Conservation (phyloP, 2,113 vertebrate genomes). For the mouse (Mus musculus) region GRCm39 chr5:111399501-111400000, state of each 20-base stretch:
- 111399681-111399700: background rate
- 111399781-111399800: background rate
- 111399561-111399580: conserved; percentile 1
- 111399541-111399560: background rate
- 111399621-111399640: background rate
- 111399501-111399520: background rate
- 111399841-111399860: background rate
- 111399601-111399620: background rate
- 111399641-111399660: background rate
- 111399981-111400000: background rate
- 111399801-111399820: background rate
- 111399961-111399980: background rate
- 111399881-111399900: background rate
- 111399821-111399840: background rate
- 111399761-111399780: background rate
- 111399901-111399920: background rate
- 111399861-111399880: background rate
- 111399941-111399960: background rate
- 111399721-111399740: background rate
- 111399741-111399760: background rate
- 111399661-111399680: background rate
- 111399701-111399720: background rate
- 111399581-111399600: background rate
- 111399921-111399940: too few species aligned
- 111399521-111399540: background rate